phyloP scores from a whole-genome alignment of 2,797 vertebrate species.

The Eremophila alpestris region DNA sequence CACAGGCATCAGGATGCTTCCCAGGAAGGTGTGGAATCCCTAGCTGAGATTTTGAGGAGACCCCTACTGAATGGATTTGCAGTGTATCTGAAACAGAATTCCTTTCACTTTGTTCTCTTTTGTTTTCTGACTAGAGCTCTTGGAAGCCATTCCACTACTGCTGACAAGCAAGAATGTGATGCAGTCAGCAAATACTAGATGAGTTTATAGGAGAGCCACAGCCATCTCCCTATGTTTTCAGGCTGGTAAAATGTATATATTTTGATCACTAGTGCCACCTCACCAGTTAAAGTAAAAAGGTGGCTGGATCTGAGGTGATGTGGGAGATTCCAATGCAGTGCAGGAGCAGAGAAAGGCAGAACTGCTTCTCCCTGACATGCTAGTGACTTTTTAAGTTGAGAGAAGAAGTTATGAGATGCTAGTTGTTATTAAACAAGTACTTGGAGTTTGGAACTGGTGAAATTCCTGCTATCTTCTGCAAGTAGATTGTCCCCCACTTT shows the following conservation, averaged over 20 bases:
- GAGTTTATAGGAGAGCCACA: not conserved
- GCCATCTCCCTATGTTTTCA: not conserved
- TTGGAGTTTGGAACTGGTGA: not conserved
- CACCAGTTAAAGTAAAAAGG: not conserved
- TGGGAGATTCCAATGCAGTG: not conserved
- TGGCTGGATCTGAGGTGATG: not conserved
- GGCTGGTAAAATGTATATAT: not conserved
- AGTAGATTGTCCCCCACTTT: not conserved
- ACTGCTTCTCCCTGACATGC: not conserved
- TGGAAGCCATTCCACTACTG: not conserved
- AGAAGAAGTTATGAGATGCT: not conserved
- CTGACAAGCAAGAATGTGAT: not conserved
- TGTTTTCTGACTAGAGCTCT: not conserved
- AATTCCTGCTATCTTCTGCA: not conserved
- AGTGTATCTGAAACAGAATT: not conserved
- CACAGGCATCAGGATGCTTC: not conserved
- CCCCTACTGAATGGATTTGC: not conserved
- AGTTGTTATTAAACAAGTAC: not conserved
- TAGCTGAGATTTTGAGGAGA: not conserved
- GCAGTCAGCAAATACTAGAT: not conserved
- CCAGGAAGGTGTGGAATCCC: not conserved
- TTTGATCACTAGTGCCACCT: not conserved
- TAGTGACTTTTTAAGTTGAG: not conserved
- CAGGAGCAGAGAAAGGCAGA: not conserved
- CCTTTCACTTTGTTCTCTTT: not conserved